Evolutionary conservation across 2,113 vertebrate species (phyloP).

Genomic region (Ranitomeya imitator): DNA sequence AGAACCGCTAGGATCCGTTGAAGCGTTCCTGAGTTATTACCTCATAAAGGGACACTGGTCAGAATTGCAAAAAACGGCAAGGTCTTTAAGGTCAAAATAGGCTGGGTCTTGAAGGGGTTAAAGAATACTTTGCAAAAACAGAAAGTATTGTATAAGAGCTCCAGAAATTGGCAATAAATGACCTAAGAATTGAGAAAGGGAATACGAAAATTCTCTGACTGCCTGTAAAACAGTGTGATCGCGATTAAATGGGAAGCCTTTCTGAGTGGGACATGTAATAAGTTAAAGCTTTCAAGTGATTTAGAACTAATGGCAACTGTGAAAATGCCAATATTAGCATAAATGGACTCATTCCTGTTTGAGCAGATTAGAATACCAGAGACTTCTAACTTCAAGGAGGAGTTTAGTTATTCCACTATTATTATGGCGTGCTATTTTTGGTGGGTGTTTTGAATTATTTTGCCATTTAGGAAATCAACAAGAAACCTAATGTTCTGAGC

Average conservation of each 20-base stretch:
- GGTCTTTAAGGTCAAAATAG: too few relatives aligned
- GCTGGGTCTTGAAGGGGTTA: too few relatives aligned
- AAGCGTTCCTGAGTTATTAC: too few relatives aligned
- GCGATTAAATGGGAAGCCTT: slow-evolving; percentile 52
- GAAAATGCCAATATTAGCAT: slow-evolving; percentile 50
- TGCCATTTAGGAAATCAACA: slow-evolving; percentile 15
- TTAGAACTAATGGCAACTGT: slow-evolving; percentile 46
- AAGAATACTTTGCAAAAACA: slow-evolving; percentile 26
- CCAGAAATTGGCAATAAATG: slow-evolving; percentile 33
- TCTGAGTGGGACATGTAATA: slow-evolving; percentile 40
- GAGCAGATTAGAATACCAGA: slow-evolving; percentile 42
- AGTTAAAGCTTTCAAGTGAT: slow-evolving; percentile 56
- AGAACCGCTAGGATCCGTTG: too few relatives aligned
- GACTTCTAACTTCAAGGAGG: slow-evolving; percentile 4
- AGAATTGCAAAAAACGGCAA: too few relatives aligned
- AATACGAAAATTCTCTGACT: slow-evolving; percentile 26
- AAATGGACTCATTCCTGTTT: slow-evolving; percentile 31
- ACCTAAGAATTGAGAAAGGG: slow-evolving; percentile 32
- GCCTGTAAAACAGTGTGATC: slow-evolving; percentile 40
- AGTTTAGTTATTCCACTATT: slow-evolving; percentile 29
- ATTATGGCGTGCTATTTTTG: slow-evolving; percentile 8
- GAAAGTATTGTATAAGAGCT: neutral
- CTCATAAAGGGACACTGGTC: too few relatives aligned
- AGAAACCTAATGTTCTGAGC: neutral
- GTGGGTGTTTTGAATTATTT: slow-evolving; percentile 26